Evolutionary conservation across 2,888 invertebrate species (phyloP), one percentile per base, ranked within the genome.

Genomic region (Epiperipatus broadwayi): DNA sequence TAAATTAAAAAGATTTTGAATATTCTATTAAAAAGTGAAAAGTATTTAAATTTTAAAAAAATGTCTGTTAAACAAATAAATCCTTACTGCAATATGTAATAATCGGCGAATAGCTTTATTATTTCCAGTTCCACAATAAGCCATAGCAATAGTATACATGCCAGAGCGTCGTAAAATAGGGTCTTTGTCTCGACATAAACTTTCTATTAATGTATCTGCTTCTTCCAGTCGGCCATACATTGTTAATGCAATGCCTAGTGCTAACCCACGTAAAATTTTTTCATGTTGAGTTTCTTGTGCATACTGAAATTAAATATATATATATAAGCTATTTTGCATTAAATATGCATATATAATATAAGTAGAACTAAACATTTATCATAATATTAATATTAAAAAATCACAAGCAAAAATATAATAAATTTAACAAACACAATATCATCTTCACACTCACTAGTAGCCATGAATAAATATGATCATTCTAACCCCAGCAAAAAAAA

Each of bases 191-290:
- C 78, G 72, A 44, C 78, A 71, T 33, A 97, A 68, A 48, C 80
- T 80, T 46, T 79, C 77, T 32, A 95, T 84, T 37, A 93, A 68
- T 4, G 79, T 75, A 65, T 97, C 93, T 7, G 93, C 93, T 58
- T 93, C 91, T 57, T 97, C 95, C 44, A 93, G 68, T 15, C 89
- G 73, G 7, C 93, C 93, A 57, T 89, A 95, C 85, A 91, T 91
- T 2, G 85, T 84, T 46, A 95, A 73, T 0, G 93, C 74, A 46
- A 97, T 89, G 43, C 95, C 97, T 4, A 95, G 81, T 12, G 95
- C 91, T 44, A 99, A 65, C 21, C 97, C 97, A 30, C 97, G 73
- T 41, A 95, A 67, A 53, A 97, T 97, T 63, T 97, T 97, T 58
- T 99, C 97, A 57, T 99, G 97, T 57, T 87, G 85, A 30, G 89